Evolutionary conservation across 2,797 vertebrate genomes (phyloP).

Genomic region (Falco cherrug): DNA sequence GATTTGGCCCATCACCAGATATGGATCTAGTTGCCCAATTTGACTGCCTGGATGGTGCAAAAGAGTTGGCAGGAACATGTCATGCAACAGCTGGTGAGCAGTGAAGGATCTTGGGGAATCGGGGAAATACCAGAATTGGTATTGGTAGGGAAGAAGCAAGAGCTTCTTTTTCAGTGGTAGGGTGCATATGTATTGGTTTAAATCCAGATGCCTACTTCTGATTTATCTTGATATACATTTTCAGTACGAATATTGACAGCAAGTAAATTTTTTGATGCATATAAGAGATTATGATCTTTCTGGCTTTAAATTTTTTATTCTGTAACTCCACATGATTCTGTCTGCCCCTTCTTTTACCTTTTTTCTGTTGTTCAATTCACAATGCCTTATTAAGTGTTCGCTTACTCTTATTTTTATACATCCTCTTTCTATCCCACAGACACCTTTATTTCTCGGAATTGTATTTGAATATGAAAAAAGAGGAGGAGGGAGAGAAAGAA

Average conservation of each 20-base stretch:
- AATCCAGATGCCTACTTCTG: not conserved
- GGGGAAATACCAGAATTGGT: not conserved
- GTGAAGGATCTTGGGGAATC: not conserved
- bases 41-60: not conserved
- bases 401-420: not conserved
- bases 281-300: not conserved
- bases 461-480: constrained; percentile 7
- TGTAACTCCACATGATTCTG: not conserved
- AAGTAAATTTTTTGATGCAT: not conserved
- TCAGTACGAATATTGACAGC: not conserved
- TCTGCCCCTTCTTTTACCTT: not conserved
- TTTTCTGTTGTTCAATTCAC: not conserved
- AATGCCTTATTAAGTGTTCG: not conserved
- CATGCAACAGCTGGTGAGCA: constrained; percentile 25
- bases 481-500: not conserved
- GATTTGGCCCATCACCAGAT: constrained; percentile 23
- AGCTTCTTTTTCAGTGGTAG: not conserved
- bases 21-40: not conserved
- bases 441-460: not conserved
- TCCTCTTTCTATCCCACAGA: not conserved
- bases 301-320: not conserved
- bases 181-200: not conserved
- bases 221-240: not conserved
- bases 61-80: constrained; percentile 27
- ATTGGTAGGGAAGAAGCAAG: not conserved